These are phyloP conservation scores for Gorsachius magnificus DNA, from an alignment of 2,797 vertebrate genomes.

Conservation along the genomic window DNA sequence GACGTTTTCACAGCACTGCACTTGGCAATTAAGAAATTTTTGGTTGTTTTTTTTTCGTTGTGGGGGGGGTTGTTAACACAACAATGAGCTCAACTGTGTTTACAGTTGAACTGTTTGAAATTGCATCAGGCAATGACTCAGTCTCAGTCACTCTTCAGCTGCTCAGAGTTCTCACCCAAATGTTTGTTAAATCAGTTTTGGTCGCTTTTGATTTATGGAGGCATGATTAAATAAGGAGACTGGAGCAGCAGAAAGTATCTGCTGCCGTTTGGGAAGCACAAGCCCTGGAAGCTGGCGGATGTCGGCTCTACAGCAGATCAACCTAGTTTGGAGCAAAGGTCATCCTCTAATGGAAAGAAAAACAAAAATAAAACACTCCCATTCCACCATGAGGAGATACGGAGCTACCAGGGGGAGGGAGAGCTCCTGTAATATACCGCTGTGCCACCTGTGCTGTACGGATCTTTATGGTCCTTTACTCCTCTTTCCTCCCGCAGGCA, in stretches of 20 bases:
- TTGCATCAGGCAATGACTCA: conserved; percentile 45
- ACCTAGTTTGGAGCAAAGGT: conserved; percentile 25
- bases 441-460: not conserved
- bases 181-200: conserved; percentile 37
- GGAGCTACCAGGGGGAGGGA: conserved; percentile 42
- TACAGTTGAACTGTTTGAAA: conserved; percentile 7
- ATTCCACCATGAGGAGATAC: not conserved
- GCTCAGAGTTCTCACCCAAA: conserved; percentile 12
- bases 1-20: not conserved
- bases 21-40: conserved; percentile 8
- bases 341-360: conserved; percentile 57
- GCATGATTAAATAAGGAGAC: conserved; percentile 28
- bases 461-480: not conserved
- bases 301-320: conserved; percentile 28
- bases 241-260: not conserved
- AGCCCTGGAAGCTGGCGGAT: not conserved
- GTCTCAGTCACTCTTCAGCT: conserved; percentile 32
- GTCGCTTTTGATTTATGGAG: conserved; percentile 28
- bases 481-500: conserved; percentile 7
- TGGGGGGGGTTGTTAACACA: not conserved
- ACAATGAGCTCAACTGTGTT: conserved; percentile 32
- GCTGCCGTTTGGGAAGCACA: not conserved
- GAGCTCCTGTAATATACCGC: not conserved
- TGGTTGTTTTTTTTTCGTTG: not conserved
- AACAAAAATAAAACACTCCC: conserved; percentile 61